phyloP scores from a whole-genome alignment of 2,888 invertebrate species.

The Podotricha telesiphe region DNA sequence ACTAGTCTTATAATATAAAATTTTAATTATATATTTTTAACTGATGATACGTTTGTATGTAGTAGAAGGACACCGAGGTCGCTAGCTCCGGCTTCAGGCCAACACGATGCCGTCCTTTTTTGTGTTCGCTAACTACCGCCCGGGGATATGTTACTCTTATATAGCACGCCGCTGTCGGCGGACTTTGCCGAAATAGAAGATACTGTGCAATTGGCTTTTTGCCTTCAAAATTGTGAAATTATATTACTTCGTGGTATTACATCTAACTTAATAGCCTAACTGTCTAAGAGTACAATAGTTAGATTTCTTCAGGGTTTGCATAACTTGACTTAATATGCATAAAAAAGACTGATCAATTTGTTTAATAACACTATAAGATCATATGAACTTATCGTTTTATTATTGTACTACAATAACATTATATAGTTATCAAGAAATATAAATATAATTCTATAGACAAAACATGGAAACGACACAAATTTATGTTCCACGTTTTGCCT shows the following conservation, averaged over 20 bases:
- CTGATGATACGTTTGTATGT: background rate
- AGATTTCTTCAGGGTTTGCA: too few species aligned
- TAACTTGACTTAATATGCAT: too few species aligned
- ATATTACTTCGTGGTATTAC: background rate
- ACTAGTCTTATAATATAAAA: background rate
- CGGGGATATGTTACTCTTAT: slow-evolving; percentile 17
- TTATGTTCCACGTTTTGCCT: too few species aligned
- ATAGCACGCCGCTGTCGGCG: background rate
- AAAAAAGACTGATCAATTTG: too few species aligned
- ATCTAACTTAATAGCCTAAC: background rate
- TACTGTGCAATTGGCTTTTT: background rate
- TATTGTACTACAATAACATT: too few species aligned
- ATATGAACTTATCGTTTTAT: too few species aligned
- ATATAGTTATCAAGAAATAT: too few species aligned
- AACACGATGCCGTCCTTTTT: slow-evolving; percentile 14
- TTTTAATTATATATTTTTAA: too few species aligned
- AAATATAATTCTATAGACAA: too few species aligned
- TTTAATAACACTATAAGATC: too few species aligned
- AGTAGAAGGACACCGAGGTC: background rate
- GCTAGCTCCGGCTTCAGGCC: background rate
- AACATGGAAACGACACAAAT: too few species aligned
- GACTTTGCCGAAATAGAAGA: background rate
- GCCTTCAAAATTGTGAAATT: background rate
- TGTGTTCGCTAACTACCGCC: slow-evolving; percentile 15
- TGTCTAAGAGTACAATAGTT: too few species aligned